A percentile compares a stretch with the other conserved stretches of the same genome.
phyloP scores from a whole-genome alignment of 2,888 invertebrate species.

The Sicus ferrugineus region DNA sequence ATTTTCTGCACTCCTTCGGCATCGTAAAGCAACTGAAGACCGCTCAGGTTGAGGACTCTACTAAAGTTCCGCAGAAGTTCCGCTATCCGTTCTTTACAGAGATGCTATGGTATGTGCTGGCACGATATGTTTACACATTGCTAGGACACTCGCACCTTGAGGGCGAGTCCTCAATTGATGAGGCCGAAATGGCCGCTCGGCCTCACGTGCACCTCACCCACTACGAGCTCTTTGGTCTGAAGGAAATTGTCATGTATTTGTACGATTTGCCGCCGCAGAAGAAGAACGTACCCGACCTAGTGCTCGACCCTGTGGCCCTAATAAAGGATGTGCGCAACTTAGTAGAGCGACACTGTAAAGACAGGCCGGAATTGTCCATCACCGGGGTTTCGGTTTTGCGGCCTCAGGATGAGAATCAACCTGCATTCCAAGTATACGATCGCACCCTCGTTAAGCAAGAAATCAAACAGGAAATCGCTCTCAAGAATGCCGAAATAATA shows the following conservation, averaged over 20 bases:
- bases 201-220: constrained; percentile 80
- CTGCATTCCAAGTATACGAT: constrained; percentile 54
- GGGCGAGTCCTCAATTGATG: constrained; percentile 56
- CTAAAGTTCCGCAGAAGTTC: constrained; percentile 96
- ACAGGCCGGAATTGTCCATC: constrained; percentile 82
- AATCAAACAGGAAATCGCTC: constrained; percentile 59
- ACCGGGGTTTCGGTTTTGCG: constrained; percentile 83
- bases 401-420: constrained; percentile 48
- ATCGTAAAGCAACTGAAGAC: constrained; percentile 95
- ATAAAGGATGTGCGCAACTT: constrained; percentile 88
- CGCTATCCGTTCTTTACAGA: constrained; percentile 98
- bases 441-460: constrained; percentile 59
- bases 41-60: constrained; percentile 94
- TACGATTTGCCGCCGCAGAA: constrained; percentile 88
- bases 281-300: constrained; percentile 89
- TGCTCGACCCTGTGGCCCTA: constrained; percentile 87
- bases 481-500: constrained; percentile 57
- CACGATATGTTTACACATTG: constrained; percentile 87
- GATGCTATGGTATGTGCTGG: constrained; percentile 97
- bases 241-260: constrained; percentile 90
- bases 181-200: constrained; percentile 55
- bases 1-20: constrained; percentile 94
- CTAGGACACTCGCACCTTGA: constrained; percentile 83
- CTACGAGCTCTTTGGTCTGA: constrained; percentile 80
- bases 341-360: constrained; percentile 88